Base-by-base conservation (phyloP, 2,113 vertebrate species). In the Aldabrachelys gigantea region DNA sequence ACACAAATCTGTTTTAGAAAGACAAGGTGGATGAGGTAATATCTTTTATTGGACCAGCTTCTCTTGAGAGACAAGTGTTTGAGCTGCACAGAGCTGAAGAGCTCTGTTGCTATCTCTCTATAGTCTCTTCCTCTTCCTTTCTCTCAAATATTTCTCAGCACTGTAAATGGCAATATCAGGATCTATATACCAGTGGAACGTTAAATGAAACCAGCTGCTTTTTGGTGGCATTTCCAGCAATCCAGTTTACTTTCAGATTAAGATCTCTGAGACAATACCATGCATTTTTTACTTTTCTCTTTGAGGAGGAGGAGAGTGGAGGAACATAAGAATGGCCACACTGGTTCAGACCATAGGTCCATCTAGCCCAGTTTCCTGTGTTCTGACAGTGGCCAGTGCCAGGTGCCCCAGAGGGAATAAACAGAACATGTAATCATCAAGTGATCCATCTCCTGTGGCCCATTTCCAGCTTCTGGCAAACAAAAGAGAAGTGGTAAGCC, bases 241-340 rank as follows among this genome's bases (percentile, higher is more conserved):
- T 87, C 8, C 12, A 81, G 91, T 91, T 92, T 62, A 1, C 50
- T 95, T 96, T 93, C 90, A 95, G 93, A 47, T 4, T 6, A 93
- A 94, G 8, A 53, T 86, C 89, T 95, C 81, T 65, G 93, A 97
- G 96, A 96, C 93, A 90, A 93, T 49, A n/a, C 56, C 0, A 1
- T 92, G 96, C 62, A 93, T 95, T 96, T 97, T 96, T 97, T 96
- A 95, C 92, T 95, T 11, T 95, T 96, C 96, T 93, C 91, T 96
- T 94, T 57, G 84, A 91, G 96, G 94, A 96, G 84, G 21, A 96
- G 94, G 96, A 97, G 90, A 96, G 96, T 93, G 88, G 47, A 88
- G 24, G 54, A 56, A 56, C 9, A 24, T 25, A 22, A 56, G 54
- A 56, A 56, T 1, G 24, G 54, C 54, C 54, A 56, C 22, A 24